Evolutionary conservation across 2,797 vertebrate species (phyloP).

Genomic region (Helostoma temminkii): DNA sequence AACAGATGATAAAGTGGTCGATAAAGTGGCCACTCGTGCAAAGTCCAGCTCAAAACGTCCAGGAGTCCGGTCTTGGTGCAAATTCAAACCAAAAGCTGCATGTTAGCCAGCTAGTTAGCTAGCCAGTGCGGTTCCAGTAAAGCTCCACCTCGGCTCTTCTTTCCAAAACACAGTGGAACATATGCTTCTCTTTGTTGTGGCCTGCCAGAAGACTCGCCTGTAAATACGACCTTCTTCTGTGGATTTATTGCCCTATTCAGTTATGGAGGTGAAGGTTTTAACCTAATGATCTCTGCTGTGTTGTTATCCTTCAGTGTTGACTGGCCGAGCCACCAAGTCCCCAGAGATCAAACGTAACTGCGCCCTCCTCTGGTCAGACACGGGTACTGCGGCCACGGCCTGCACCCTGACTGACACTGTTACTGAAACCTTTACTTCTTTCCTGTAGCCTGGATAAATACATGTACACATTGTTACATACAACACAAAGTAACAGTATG

Average conservation of each 20-base stretch:
- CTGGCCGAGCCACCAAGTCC: conserved; percentile 60
- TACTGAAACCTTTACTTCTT: too few relatives aligned
- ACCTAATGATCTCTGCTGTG: conserved; percentile 32
- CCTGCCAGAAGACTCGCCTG: neutral
- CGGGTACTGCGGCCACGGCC: conserved; percentile 9
- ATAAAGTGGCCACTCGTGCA: neutral
- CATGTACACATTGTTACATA: too few relatives aligned
- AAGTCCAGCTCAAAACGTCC: conserved; percentile 19
- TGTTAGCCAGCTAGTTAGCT: conserved; percentile 50
- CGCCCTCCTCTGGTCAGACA: conserved; percentile 29
- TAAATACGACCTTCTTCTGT: neutral
- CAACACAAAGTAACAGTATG: too few relatives aligned
- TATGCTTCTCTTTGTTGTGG: neutral
- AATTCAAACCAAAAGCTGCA: conserved; percentile 47
- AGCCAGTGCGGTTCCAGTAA: conserved; percentile 36
- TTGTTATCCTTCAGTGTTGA: conserved; percentile 63
- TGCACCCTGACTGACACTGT: too few relatives aligned
- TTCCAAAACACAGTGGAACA: conserved; percentile 23
- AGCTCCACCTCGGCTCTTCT: conserved; percentile 55
- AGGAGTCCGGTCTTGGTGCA: conserved; percentile 35
- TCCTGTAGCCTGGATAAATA: too few relatives aligned
- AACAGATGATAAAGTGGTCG: neutral
- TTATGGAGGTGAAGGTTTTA: neutral
- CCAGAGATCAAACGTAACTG: conserved; percentile 31
- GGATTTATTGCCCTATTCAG: neutral